Percentiles rank a stretch among this genome's conserved stretches.
Conservation (phyloP, 1,140 invertebrate genomes). For the Akabosia matsudoensis region DNA sequence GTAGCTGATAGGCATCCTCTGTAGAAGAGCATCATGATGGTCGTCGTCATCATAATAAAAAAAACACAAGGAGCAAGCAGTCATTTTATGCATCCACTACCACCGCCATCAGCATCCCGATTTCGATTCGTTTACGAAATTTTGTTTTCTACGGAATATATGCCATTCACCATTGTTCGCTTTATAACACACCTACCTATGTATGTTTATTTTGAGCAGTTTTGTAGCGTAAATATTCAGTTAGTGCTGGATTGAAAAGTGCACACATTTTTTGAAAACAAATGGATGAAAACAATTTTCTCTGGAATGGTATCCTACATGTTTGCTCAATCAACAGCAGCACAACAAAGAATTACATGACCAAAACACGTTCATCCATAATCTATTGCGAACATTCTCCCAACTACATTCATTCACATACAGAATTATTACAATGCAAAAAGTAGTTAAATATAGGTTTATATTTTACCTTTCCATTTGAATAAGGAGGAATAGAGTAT, state of each 20-base stretch:
- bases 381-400: background rate
- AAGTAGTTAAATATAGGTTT: background rate
- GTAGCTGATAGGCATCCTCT: conserved; percentile 6
- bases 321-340: too few species aligned
- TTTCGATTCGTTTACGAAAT: background rate
- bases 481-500: too few species aligned
- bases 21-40: background rate
- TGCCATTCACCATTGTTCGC: too few species aligned
- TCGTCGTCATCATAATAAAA: background rate
- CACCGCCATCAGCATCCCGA: background rate
- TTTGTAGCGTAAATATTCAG: too few species aligned
- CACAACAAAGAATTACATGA: background rate
- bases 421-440: background rate
- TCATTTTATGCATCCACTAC: conserved; percentile 18
- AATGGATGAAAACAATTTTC: too few species aligned
- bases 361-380: background rate
- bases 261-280: too few species aligned
- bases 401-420: background rate
- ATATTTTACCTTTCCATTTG: background rate
- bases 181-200: too few species aligned
- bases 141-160: too few species aligned
- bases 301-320: too few species aligned
- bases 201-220: too few species aligned
- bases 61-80: background rate
- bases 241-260: too few species aligned